Percentiles rank a stretch among this genome's conserved stretches.
Evolutionary conservation across 2,797 vertebrate genomes (phyloP).

Genomic region (Philypnodon macrostomus): DNA sequence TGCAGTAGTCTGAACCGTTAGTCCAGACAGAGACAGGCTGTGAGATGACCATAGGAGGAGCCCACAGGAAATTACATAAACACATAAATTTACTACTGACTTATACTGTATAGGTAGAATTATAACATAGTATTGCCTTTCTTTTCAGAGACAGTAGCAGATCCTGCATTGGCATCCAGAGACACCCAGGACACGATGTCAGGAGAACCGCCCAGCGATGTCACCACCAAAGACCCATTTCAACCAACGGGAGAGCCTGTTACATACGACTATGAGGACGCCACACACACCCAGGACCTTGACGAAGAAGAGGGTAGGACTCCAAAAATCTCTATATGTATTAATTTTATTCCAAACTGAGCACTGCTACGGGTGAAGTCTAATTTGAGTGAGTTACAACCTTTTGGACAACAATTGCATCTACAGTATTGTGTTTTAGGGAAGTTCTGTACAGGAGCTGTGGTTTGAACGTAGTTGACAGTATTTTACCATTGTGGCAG

Average conservation of each 20-base stretch:
- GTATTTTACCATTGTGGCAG: no score
- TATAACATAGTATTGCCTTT: not conserved
- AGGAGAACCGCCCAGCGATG: constrained; percentile 79
- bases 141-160: constrained; percentile 72
- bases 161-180: constrained; percentile 75
- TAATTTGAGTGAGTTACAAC: no score
- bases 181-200: constrained; percentile 90
- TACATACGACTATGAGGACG: constrained; percentile 79
- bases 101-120: constrained; percentile 2
- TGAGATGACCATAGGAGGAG: constrained; percentile 44
- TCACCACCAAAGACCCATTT: constrained; percentile 69
- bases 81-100: not conserved
- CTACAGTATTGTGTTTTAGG: no score
- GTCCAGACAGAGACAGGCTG: constrained; percentile 52
- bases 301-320: constrained; percentile 77
- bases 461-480: no score
- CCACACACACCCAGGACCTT: constrained; percentile 69
- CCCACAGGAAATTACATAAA: no score
- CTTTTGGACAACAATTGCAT: no score
- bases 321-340: not conserved
- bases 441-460: no score
- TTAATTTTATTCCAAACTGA: not conserved
- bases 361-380: no score
- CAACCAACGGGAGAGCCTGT: constrained; percentile 55
- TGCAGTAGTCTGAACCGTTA: constrained; percentile 38